Conservation (phyloP, 2,113 vertebrate species). For the pig (Sus scrofa) region T2T-Sscrofa CM000818.6:127765001-127765500, state of each 20-base stretch:
- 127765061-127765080: neutral
- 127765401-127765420: too few species aligned
- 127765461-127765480: rapidly evolving
- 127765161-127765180: neutral
- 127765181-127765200: neutral
- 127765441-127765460: rapidly evolving
- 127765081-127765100: neutral
- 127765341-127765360: neutral
- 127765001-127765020: neutral
- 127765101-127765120: neutral
- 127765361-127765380: too few species aligned
- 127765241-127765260: neutral
- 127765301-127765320: neutral
- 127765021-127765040: neutral
- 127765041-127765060: neutral
- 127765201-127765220: neutral
- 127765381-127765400: rapidly evolving
- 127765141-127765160: neutral
- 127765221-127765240: neutral
- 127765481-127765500: rapidly evolving
- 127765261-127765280: neutral
- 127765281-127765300: too few species aligned
- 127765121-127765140: neutral
- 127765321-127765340: rapidly evolving
- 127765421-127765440: rapidly evolving